Conservation (phyloP, 2,888 invertebrate genomes). For the Drosophila koepferae region DNA sequence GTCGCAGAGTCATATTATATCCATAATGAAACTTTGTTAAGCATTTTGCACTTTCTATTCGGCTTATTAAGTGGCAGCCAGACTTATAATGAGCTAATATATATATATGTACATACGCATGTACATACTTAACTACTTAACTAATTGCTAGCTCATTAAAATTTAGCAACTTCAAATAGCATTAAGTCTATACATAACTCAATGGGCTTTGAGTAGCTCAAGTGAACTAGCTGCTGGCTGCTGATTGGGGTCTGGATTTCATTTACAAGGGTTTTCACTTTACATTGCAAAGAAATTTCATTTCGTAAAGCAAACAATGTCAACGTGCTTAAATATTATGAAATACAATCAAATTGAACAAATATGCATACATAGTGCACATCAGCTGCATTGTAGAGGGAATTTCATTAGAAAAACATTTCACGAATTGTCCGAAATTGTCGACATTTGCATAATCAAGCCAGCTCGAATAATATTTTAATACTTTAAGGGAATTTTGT, state of each 20-base stretch:
- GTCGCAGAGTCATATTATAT: not conserved
- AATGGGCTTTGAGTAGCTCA: not conserved
- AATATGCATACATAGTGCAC: conserved; percentile 11
- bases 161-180: not conserved
- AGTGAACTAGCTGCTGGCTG: not conserved
- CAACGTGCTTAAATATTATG: conserved; percentile 11
- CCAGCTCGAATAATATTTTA: conserved; percentile 7
- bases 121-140: not conserved
- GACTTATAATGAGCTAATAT: not conserved
- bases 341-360: conserved; percentile 38
- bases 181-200: not conserved
- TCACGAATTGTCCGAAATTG: conserved; percentile 31
- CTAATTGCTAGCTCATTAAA: conserved; percentile 8
- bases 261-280: not conserved
- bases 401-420: conserved; percentile 39
- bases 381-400: not conserved
- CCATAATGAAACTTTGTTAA: not conserved
- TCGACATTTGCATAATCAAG: conserved; percentile 59
- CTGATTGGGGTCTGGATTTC: not conserved
- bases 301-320: conserved; percentile 6
- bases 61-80: not conserved
- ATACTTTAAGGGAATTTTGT: conserved; percentile 2
- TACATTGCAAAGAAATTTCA: conserved; percentile 4
- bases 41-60: not conserved
- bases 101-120: not conserved